Base-by-base conservation (phyloP, 1,140 invertebrate genomes). In the Daktulosphaira vitifoliae region DNA sequence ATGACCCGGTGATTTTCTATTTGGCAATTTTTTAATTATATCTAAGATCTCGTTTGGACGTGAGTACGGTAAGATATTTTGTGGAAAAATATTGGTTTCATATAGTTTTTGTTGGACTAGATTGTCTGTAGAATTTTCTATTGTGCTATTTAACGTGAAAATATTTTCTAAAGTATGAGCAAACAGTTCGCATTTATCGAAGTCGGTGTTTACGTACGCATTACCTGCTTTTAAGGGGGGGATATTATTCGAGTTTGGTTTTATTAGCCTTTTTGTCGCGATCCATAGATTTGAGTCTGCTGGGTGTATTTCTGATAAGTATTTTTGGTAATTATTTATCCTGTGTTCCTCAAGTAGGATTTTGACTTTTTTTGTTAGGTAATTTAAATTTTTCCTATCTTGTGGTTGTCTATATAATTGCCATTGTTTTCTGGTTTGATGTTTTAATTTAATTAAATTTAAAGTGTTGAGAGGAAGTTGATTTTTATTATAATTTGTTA, bases 391-490 rank as follows among this genome's bases (percentile, higher is more conserved):
- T 29, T 51, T 22, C 13, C 25, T 22, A n/a, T 26, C 15, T 51
- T 51, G 22, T 26, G 25, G 25, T 51, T n/a, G 23, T 51, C 49
- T 51, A n/a, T 18, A 15, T 1, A 51, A 25, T 51, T 51, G 25
- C 49, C 49, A 51, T n/a, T 26, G 49, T 29, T 26, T 51, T 8
- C 25, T 51, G 16, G 25, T 51, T 7, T 51, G 25, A 51, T 51
- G 49, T 51, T 51, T 51, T 2, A 25, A 25, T n/a, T 51, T 29
- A 25, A 51, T 29, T 51, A 51, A 51, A 25, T 51, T 51, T 51
- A 25, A 25, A 51, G 26, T 51, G 23, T 6, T 33, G 29, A 11
- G 25, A 29, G 15, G n/a, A 25, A 29, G 49, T 51, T 16, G n/a
- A 25, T 29, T 51, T 51, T 3, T 20, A 29, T 7, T 50, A 33